phyloP scores from a whole-genome alignment of 92 coral and sea anemone genomes.

The Phymanthus crucifer region DNA sequence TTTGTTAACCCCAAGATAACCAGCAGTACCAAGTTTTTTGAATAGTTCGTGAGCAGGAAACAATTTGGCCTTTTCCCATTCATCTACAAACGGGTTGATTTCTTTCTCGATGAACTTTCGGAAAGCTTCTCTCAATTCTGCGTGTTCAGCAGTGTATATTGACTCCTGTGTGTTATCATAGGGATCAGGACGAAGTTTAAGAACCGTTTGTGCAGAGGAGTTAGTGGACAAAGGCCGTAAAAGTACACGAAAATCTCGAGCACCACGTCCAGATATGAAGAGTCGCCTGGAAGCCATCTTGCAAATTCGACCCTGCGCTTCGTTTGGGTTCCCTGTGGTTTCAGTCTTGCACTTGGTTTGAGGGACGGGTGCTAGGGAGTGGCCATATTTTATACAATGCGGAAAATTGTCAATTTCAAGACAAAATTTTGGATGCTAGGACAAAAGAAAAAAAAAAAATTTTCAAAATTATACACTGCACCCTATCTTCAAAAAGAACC shows the following conservation, averaged over 20 bases:
- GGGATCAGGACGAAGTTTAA: constrained; percentile 70
- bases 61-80: constrained; percentile 84
- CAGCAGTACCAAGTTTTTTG: constrained; percentile 90
- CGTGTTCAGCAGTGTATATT: constrained; percentile 84
- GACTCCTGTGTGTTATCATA: constrained; percentile 76
- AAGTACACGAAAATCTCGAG: constrained; percentile 40
- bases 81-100: constrained; percentile 96
- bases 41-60: constrained; percentile 97
- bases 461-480: no score
- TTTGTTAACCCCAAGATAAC: constrained; percentile 91
- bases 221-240: constrained; percentile 54
- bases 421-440: no score
- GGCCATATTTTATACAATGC: no score
- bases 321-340: neutral
- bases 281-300: constrained; percentile 64
- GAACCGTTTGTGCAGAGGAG: constrained; percentile 28
- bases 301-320: neutral
- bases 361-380: neutral
- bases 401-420: no score
- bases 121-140: constrained; percentile 77
- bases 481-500: no score
- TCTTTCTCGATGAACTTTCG: constrained; percentile 90
- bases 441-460: no score
- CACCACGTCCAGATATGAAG: neutral
- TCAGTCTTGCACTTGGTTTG: neutral